These are phyloP conservation scores for Drosophila bipectinata DNA, from an alignment of 1,140 invertebrate genomes.

Conservation along the genomic window DNA sequence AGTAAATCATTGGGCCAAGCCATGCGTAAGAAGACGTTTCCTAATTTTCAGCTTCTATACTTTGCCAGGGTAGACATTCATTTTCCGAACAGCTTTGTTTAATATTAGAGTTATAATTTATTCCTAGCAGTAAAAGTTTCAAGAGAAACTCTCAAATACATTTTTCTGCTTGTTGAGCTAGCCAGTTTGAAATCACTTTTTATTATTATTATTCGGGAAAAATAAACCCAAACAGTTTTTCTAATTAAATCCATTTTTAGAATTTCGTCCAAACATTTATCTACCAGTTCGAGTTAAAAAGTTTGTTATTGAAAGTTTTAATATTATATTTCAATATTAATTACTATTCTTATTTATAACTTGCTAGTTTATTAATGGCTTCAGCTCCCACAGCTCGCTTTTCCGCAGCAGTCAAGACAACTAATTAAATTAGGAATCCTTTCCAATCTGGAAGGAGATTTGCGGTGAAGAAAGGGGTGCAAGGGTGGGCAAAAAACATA, in stretches of 20 bases:
- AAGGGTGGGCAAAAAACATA: conserved; percentile 62
- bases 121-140: too few species aligned
- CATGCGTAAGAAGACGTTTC: conserved; percentile 44
- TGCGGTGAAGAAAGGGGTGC: background rate
- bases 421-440: conserved; percentile 81
- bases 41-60: conserved; percentile 24
- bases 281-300: too few species aligned
- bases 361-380: background rate
- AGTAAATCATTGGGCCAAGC: conserved; percentile 74
- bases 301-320: too few species aligned
- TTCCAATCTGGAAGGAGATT: conserved; percentile 34
- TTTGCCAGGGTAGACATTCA: background rate
- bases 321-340: background rate
- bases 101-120: background rate
- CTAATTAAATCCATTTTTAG: too few species aligned
- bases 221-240: too few species aligned
- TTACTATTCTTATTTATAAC: background rate
- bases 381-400: conserved; percentile 11
- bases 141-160: too few species aligned
- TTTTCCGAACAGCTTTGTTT: background rate
- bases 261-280: too few species aligned
- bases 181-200: too few species aligned
- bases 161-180: too few species aligned
- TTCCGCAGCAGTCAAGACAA: conserved; percentile 39
- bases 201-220: too few species aligned